Base-by-base conservation (phyloP, 92 coral and sea anemone species). In the Umimayanthus kanabou region DNA sequence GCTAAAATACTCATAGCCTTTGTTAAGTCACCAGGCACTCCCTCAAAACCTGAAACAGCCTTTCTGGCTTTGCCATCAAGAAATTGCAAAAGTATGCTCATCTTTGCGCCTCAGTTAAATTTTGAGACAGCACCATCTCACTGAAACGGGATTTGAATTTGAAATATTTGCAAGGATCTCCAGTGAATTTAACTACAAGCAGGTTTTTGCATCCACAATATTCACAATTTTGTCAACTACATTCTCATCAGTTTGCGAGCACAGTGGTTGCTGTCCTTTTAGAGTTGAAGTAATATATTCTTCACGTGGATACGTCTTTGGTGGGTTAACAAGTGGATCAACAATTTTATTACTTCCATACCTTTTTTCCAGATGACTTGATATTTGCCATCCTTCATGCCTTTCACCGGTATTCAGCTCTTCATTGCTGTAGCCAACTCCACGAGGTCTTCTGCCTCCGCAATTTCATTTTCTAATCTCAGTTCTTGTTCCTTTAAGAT, bases 381-480 rank as follows among this genome's bases (percentile, higher is more conserved):
- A 71, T 26, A 2, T n/a, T 23, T n/a, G 37, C 74, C 58, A 2
- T 1, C 8, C 58, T 5, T 5, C 58, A 50, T 50, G 7, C 2
- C 5, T 42, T 3, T 4, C 1, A 42, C 45, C 1, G 45, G 45
- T 1, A 1, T 1, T 6, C 45, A 42, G 1, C 2, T 3, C 5
- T 43, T 4, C 49, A 1, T 43, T 43, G 49, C 7, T 55, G 39
- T 9, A 30, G 76, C 76, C 16, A 72, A 37, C 76, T 72, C 43
- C 43, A 30, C 9, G 0, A 30, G 77, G 25, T 91, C 93, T 50
- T 88, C 87, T 11, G 91, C 93, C 61, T 88, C 93, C 28, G 93
- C 91, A 76, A 91, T 91, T 88, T 91, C 79, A 67, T 91, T 91
- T 30, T 91, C 93, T 33, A 88, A 49, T 58, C 26, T 91, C 70